A percentile compares a stretch with the other conserved stretches of the same genome.
These are phyloP conservation scores for Hipposideros armiger DNA, from an alignment of 2,113 vertebrate genomes.

Conservation along the genomic window DNA sequence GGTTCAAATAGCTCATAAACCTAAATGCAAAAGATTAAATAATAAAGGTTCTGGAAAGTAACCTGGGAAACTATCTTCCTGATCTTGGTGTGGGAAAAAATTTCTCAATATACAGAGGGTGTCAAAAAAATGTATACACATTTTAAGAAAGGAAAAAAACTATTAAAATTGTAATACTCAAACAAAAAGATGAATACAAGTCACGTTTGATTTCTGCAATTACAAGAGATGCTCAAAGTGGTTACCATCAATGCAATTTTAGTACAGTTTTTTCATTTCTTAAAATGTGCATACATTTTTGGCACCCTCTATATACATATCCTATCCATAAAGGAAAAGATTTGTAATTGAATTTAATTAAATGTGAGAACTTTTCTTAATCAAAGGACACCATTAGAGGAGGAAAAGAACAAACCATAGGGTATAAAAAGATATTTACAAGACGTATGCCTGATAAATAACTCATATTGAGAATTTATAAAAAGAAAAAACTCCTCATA, in stretches of 20 bases:
- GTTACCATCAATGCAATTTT: no score
- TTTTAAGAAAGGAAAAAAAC: no score
- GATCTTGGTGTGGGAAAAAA: background rate
- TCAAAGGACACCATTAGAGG: background rate
- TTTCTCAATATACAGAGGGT: background rate
- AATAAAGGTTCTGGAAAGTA: background rate
- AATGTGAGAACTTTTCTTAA: background rate
- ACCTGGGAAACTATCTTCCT: background rate
- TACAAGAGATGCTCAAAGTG: no score
- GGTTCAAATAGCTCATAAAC: background rate
- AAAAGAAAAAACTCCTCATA: background rate
- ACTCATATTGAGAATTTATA: background rate
- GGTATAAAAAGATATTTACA: background rate
- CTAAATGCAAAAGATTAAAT: background rate
- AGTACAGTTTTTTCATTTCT: no score
- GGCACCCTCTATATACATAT: no score
- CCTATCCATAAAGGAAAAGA: background rate
- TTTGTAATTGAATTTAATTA: background rate
- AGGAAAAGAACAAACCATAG: background rate
- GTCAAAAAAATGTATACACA: no score
- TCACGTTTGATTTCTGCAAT: no score
- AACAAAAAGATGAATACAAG: no score
- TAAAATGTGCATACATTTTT: no score
- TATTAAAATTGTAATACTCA: no score
- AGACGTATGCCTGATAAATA: background rate